A percentile compares a stretch with the other conserved stretches of the same genome.
These are phyloP conservation scores for Heliconius eleuchia DNA, from an alignment of 1,140 invertebrate species.

Conservation along the genomic window DNA sequence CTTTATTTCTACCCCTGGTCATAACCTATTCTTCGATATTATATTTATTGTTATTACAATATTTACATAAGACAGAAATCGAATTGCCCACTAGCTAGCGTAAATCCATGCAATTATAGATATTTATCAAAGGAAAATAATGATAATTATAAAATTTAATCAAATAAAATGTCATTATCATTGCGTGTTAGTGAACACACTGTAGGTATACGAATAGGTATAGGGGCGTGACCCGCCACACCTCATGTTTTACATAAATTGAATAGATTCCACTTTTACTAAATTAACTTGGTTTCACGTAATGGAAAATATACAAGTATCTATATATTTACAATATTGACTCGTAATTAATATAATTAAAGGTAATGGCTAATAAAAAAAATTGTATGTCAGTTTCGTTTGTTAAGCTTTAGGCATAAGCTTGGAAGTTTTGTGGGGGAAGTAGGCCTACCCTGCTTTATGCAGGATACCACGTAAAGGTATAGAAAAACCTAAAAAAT, in stretches of 20 bases:
- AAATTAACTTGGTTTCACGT: conserved; percentile 7
- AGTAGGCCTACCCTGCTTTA: neutral
- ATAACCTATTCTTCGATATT: neutral
- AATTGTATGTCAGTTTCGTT: no score
- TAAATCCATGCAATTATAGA: neutral
- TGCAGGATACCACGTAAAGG: no score
- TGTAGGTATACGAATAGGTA: conserved; percentile 23
- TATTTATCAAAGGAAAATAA: conserved; percentile 23
- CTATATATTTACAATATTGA: neutral
- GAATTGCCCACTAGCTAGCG: neutral
- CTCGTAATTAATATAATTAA: neutral
- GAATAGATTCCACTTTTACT: conserved; percentile 21
- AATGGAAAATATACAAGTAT: neutral
- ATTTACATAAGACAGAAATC: neutral
- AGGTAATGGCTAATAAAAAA: no score
- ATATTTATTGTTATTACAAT: neutral
- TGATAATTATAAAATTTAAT: conserved; percentile 33
- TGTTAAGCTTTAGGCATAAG: no score
- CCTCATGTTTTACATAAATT: conserved; percentile 33
- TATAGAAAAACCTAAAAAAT: neutral
- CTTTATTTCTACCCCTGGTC: neutral
- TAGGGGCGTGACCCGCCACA: conserved; percentile 28
- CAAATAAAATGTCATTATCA: conserved; percentile 21
- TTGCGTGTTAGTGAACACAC: conserved; percentile 20
- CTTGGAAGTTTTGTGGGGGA: no score